Evolutionary conservation across 2,113 vertebrate species (phyloP).

Genomic region (Channa argus): DNA sequence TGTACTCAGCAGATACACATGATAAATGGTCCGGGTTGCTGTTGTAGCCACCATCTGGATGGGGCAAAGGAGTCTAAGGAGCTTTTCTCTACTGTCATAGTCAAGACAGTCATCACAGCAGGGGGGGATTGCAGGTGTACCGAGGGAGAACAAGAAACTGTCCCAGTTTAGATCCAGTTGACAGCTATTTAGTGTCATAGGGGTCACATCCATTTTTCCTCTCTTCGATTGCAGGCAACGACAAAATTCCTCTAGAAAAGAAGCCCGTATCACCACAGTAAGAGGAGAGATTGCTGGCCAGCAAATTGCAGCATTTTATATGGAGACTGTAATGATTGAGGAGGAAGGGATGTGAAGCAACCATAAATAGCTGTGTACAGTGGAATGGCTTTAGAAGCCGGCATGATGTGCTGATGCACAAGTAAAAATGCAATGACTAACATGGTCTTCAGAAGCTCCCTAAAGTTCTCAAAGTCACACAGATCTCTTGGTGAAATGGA

Average conservation of each 20-base stretch:
- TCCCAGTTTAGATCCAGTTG: constrained; percentile 76
- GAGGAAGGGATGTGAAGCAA: constrained; percentile 8
- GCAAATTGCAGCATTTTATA: constrained; percentile 60
- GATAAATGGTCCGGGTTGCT: constrained; percentile 70
- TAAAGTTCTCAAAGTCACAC: not conserved
- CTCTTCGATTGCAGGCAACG: constrained; percentile 38
- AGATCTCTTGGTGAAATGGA: not conserved
- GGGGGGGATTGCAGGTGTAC: constrained; percentile 68
- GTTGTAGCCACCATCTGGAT: constrained; percentile 74
- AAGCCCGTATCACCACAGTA: constrained; percentile 28
- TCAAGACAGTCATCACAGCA: constrained; percentile 65
- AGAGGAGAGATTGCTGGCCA: constrained; percentile 37
- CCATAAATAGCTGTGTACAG: not conserved
- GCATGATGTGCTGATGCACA: constrained; percentile 4
- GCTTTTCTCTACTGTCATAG: constrained; percentile 59
- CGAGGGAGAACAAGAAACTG: constrained; percentile 62
- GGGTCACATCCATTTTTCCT: constrained; percentile 70
- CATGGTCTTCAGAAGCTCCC: not conserved
- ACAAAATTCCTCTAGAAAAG: constrained; percentile 43
- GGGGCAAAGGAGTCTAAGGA: constrained; percentile 53
- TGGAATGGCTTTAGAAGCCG: constrained; percentile 22
- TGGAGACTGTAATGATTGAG: constrained; percentile 53
- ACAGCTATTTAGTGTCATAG: constrained; percentile 72
- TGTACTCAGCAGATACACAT: constrained; percentile 78
- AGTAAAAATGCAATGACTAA: constrained; percentile 11